Base-by-base conservation (phyloP, 2,888 invertebrate species). In the Xylocampa areola region DNA sequence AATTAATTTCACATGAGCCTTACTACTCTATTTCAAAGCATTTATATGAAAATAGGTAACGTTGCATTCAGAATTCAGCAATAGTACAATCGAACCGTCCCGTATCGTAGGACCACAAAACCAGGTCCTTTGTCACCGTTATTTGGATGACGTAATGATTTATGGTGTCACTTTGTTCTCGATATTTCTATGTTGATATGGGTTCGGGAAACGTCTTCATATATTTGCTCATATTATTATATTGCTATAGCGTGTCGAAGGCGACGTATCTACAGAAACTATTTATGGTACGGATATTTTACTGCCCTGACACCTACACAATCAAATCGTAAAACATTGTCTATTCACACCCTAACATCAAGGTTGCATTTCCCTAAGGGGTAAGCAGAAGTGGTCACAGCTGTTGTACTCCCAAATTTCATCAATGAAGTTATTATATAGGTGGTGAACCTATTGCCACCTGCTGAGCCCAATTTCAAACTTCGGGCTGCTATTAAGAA, bases 91-190 rank as follows among this genome's bases (percentile, higher is more conserved):
- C 25, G 45, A 33, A 33, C 37, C n/a, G 23, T 37, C 29, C 4
- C 41, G 27, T 55, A 44, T 25, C 17, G 5, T 17, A 25, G 32
- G 44, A 60, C 47, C 48, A 54, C 30, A 43, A 60, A 55, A 16
- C 11, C 10, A 35, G n/a, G 33, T 39, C 29, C 43, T 59, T 55
- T 50, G 47, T 47, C 27, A 7, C 29, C 17, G 7, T 47, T 39
- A 41, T 61, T 54, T 41, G 27, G 35, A 43, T 57, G 61, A 49
- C 41, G 30, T 50, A 29, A 47, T 65, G 65, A 73, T 65, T 52
- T 54, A 68, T 45, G 27, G 10, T 37, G 13, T 10, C 27, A 7
- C 21, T 40, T 52, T 53, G 41, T 59, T 51, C 14, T 33, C 30
- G 27, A 68, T 39, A 19, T 33, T 44, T 50, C 23, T 8, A 37